Conservation (phyloP, 1,140 invertebrate genomes). For the Tenebrio molitor region DNA sequence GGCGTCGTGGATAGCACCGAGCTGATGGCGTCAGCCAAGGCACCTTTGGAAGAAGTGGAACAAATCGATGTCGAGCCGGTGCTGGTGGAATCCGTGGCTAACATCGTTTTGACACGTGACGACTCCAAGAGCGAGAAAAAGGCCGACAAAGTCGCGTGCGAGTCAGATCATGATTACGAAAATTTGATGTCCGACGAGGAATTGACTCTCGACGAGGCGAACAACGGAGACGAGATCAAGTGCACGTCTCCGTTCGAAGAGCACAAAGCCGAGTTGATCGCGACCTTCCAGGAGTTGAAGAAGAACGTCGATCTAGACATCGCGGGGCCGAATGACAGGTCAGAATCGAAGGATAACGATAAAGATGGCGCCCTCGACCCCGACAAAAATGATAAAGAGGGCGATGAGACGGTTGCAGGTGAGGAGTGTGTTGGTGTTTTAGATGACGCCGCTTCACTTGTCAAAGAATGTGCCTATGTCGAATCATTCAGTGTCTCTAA, state of each 20-base stretch:
- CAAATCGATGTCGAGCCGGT: constrained; percentile 58
- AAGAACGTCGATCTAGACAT: constrained; percentile 48
- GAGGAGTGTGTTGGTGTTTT: constrained; percentile 53
- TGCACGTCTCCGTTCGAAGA: constrained; percentile 60
- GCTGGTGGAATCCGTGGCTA: constrained; percentile 55
- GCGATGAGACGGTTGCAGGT: constrained; percentile 53
- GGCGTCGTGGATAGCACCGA: constrained; percentile 64
- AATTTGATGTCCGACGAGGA: constrained; percentile 60
- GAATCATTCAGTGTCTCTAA: constrained; percentile 37
- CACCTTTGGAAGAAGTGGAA: constrained; percentile 52
- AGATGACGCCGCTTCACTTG: constrained; percentile 46
- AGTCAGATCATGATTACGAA: constrained; percentile 64
- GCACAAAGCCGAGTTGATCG: constrained; percentile 59
- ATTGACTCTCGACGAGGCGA: constrained; percentile 43
- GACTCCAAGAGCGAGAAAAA: constrained; percentile 37
- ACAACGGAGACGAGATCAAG: constrained; percentile 44
- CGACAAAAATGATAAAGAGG: constrained; percentile 4
- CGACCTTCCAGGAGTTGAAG: constrained; percentile 61
- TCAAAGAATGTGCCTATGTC: constrained; percentile 47
- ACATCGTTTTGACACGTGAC: constrained; percentile 53
- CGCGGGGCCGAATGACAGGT: neutral
- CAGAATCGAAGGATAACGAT: constrained; percentile 31
- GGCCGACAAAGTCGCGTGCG: constrained; percentile 32
- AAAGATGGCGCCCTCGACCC: neutral
- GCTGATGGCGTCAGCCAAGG: constrained; percentile 50